phyloP scores from a whole-genome alignment of 1,140 invertebrate species.

The Harlomillsia oculata region DNA sequence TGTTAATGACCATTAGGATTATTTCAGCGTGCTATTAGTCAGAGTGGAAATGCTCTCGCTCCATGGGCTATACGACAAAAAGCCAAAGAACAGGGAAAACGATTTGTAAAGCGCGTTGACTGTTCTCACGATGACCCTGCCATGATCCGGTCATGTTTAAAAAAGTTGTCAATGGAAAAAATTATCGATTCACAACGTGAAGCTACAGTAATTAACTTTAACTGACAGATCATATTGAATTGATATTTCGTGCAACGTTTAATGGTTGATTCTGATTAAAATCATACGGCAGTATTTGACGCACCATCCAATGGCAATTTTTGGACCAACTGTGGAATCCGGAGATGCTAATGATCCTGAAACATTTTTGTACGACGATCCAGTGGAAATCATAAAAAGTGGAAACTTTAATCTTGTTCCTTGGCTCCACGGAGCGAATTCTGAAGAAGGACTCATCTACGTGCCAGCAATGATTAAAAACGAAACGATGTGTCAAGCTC shows the following conservation, averaged over 20 bases:
- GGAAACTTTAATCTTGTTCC: constrained; percentile 41
- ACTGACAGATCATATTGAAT: neutral
- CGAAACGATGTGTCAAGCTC: neutral
- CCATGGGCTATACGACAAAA: neutral
- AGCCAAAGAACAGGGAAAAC: neutral
- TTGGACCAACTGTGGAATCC: constrained; percentile 4
- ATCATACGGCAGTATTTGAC: neutral
- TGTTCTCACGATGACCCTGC: constrained; percentile 2
- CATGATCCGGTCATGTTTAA: neutral
- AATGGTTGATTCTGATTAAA: neutral
- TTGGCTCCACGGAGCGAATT: constrained; percentile 51
- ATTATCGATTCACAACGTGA: neutral
- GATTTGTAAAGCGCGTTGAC: neutral
- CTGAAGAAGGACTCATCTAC: constrained; percentile 5
- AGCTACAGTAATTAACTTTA: neutral
- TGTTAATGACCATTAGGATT: neutral
- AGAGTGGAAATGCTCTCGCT: constrained; percentile 4
- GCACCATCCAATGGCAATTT: neutral
- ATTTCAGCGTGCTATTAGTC: neutral
- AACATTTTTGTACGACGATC: neutral
- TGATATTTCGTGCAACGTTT: neutral
- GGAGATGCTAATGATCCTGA: neutral
- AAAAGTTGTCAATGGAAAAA: neutral
- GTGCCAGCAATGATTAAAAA: neutral
- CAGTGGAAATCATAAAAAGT: neutral